Conservation (phyloP, 2,797 vertebrate species). For the Bradypodion pumilum region DNA sequence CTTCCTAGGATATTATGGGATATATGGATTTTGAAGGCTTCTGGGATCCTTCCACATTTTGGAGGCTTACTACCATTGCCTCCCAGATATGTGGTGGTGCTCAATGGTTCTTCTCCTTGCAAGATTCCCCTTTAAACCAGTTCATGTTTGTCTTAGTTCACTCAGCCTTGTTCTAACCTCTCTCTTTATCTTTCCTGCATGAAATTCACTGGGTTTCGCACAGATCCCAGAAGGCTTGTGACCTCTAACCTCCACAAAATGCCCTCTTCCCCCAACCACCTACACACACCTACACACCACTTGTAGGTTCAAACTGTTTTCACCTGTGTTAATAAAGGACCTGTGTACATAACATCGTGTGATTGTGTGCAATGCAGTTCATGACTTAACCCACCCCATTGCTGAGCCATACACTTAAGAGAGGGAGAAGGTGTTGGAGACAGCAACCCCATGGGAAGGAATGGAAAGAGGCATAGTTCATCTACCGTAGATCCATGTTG, state of each 20-base stretch:
- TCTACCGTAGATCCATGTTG: no score
- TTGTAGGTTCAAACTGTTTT: conserved; percentile 20
- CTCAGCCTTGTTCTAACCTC: background rate
- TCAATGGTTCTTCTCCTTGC: background rate
- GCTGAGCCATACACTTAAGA: background rate
- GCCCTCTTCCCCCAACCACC: background rate
- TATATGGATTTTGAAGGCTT: background rate
- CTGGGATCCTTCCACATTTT: background rate
- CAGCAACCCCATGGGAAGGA: background rate
- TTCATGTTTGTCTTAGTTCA: background rate
- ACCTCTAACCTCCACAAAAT: conserved; percentile 21
- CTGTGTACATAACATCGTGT: conserved; percentile 28
- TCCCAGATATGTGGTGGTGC: conserved; percentile 9
- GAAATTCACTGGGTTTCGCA: conserved; percentile 22
- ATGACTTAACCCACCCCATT: background rate
- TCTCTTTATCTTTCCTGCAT: conserved; percentile 21
- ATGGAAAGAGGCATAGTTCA: background rate
- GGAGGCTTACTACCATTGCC: conserved; percentile 12
- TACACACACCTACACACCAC: background rate
- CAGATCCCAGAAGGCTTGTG: background rate
- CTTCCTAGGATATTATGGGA: background rate
- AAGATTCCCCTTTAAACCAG: background rate
- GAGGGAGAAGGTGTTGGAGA: background rate
- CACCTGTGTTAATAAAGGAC: conserved; percentile 32
- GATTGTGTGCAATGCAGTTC: background rate